These are phyloP conservation scores for Steinernema carpocapsae DNA, from an alignment of 2,888 invertebrate genomes.

Conservation along the genomic window DNA sequence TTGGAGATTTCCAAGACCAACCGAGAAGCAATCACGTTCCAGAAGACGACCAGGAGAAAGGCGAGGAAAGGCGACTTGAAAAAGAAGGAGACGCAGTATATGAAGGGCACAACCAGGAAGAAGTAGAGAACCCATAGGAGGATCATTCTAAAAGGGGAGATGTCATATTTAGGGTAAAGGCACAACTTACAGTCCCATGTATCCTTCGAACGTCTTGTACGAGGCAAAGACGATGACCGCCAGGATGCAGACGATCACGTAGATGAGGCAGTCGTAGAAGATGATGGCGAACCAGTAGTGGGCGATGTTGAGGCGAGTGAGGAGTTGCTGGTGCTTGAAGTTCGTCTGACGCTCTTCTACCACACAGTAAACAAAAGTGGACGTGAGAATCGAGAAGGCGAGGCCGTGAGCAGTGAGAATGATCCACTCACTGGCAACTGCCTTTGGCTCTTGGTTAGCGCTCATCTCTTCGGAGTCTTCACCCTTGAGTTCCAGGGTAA, in stretches of 20 bases:
- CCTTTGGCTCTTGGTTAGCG: too few relatives aligned
- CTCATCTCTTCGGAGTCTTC: background rate
- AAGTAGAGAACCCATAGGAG: slow-evolving; percentile 62
- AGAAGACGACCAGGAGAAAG: slow-evolving; percentile 51
- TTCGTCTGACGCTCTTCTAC: slow-evolving; percentile 57
- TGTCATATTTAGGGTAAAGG: background rate
- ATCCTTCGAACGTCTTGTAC: slow-evolving; percentile 42
- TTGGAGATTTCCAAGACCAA: too few relatives aligned
- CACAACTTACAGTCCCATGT: slow-evolving; percentile 39
- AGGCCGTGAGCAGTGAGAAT: slow-evolving; percentile 45
- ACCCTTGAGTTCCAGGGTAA: background rate
- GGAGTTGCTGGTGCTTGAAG: slow-evolving; percentile 63
- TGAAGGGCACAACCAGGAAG: slow-evolving; percentile 57
- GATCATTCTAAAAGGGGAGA: slow-evolving; percentile 48
- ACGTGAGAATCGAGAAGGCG: slow-evolving; percentile 56
- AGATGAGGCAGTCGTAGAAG: slow-evolving; percentile 54
- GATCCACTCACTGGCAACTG: too few relatives aligned
- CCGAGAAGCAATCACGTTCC: slow-evolving; percentile 54
- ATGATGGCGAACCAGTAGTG: slow-evolving; percentile 59
- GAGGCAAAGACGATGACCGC: slow-evolving; percentile 49
- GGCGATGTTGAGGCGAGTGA: slow-evolving; percentile 59
- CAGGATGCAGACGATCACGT: slow-evolving; percentile 49
- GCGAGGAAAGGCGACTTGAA: slow-evolving; percentile 54
- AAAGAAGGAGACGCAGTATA: slow-evolving; percentile 61
- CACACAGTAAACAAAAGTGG: slow-evolving; percentile 59